Evolutionary conservation across 1,140 invertebrate genomes (phyloP), one percentile per base, ranked within the genome.

Genomic region (Drosophila aff.): DNA sequence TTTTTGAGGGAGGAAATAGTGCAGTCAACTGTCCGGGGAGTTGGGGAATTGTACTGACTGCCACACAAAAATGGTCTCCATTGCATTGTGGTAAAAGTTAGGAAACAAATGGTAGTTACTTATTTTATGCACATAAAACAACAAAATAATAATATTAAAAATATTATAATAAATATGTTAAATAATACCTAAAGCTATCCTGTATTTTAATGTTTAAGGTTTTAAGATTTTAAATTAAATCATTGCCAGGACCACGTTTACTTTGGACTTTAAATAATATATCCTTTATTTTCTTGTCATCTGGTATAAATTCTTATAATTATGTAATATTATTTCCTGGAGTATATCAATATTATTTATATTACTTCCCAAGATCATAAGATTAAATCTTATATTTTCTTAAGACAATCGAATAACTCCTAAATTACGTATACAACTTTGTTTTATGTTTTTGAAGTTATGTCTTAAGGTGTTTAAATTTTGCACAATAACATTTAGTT

Each of bases 81-180:
- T 65, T 76, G 82, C 55, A 79, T 53, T 85, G 75, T 38, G 78
- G 61, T 46, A 13, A 62, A 49, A 66, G 66, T 52, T 41, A 4
- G n/a, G 46, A 67, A 52, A 57, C 59, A 75, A 67, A 26, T n/a
- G 3, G 7, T n/a, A 43, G 28, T 7, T 3, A 33, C 33, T 46
- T 23, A 47, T 18, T 40, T 26, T 1, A 31, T 40, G 26, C 31
- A 26, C 46, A 44, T 10, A 40, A 36, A 52, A 52, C 52, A 69
- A 53, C 0, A 26, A 23, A 4, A 23, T 38, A 23, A 15, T 4
- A 38, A 21, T 9, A 28, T 3, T 10, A 9, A 2, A 9, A 28
- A 16, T 28, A 16, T 1, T 10, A 5, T 28, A n/a, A 26, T 10
- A 9, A 10, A n/a, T 16, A 9, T 16, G 0, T 16, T 16, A 10